Conservation (phyloP, 2,888 invertebrate species). For the Hirtodrosophila cameraria region DNA sequence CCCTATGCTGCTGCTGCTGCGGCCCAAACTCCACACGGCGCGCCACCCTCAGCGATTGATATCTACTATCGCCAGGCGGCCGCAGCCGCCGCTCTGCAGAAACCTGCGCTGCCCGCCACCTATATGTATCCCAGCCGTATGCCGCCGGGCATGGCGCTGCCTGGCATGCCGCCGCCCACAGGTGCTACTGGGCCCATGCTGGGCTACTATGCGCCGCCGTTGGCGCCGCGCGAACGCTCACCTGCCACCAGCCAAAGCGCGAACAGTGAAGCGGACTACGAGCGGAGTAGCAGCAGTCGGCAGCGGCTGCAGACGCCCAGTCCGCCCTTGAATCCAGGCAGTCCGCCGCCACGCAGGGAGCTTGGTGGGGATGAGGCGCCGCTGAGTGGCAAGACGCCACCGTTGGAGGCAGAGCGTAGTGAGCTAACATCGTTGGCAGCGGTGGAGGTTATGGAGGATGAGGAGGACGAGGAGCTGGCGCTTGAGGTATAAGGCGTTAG, state of each 20-base stretch:
- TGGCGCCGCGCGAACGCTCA: constrained; percentile 60
- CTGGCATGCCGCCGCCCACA: constrained; percentile 72
- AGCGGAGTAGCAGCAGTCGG: constrained; percentile 66
- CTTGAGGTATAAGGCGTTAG: constrained; percentile 58
- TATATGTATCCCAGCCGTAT: constrained; percentile 86
- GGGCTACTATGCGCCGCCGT: constrained; percentile 85
- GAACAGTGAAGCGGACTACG: constrained; percentile 69
- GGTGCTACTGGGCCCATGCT: constrained; percentile 82
- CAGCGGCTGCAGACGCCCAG: constrained; percentile 78
- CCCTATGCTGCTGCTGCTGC: constrained; percentile 84
- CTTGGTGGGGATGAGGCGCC: constrained; percentile 23
- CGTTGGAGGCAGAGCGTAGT: constrained; percentile 13
- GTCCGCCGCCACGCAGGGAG: constrained; percentile 80
- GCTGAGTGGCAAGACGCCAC: constrained; percentile 28
- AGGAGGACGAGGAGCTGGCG: constrained; percentile 44
- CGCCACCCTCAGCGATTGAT: constrained; percentile 89
- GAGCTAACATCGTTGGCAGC: not conserved
- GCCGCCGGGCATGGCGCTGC: constrained; percentile 77
- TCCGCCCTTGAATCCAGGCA: constrained; percentile 84
- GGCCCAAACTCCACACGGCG: constrained; percentile 87
- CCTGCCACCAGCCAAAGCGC: constrained; percentile 72
- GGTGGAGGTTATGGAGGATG: constrained; percentile 25
- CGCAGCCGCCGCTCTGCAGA: constrained; percentile 91
- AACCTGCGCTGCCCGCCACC: constrained; percentile 89
- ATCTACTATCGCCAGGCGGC: constrained; percentile 91